phyloP scores from a whole-genome alignment of 2,113 vertebrate genomes.

The Platichthys flesus region DNA sequence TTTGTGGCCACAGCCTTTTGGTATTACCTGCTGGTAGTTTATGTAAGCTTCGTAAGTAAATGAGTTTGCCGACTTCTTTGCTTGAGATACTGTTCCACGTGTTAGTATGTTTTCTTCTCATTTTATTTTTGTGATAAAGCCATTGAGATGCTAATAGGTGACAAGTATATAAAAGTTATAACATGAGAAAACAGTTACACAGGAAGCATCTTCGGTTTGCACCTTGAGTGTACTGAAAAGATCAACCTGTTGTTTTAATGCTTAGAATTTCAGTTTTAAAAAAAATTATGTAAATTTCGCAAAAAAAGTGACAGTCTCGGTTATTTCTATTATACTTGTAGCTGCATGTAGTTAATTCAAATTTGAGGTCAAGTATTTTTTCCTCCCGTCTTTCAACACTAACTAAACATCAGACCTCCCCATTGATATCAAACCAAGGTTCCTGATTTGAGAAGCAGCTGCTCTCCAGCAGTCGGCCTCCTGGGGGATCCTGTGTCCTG shows the following conservation, averaged over 20 bases:
- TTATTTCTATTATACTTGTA: background rate
- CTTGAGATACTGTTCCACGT: background rate
- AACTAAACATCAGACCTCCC: slow-evolving; percentile 4
- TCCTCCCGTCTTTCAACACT: background rate
- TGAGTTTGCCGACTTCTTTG: background rate
- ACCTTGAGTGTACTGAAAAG: no score
- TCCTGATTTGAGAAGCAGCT: slow-evolving; percentile 48
- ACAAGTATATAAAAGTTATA: background rate
- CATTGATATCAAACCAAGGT: slow-evolving; percentile 5
- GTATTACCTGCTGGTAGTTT: no score
- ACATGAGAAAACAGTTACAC: no score
- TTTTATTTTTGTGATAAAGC: no score
- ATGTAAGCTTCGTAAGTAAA: no score
- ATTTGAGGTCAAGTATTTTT: background rate
- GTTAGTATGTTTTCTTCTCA: no score
- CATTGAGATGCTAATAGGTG: background rate
- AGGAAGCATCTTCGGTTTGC: no score
- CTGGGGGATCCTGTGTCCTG: slow-evolving; percentile 50
- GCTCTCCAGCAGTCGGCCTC: slow-evolving; percentile 31
- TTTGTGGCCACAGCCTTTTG: background rate
- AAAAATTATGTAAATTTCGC: no score
- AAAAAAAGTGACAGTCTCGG: no score
- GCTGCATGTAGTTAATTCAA: background rate
- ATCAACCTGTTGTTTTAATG: no score
- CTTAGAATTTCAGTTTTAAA: no score